Evolutionary conservation across 1,140 invertebrate genomes (phyloP).

Genomic region (Lordiphosa collinella): DNA sequence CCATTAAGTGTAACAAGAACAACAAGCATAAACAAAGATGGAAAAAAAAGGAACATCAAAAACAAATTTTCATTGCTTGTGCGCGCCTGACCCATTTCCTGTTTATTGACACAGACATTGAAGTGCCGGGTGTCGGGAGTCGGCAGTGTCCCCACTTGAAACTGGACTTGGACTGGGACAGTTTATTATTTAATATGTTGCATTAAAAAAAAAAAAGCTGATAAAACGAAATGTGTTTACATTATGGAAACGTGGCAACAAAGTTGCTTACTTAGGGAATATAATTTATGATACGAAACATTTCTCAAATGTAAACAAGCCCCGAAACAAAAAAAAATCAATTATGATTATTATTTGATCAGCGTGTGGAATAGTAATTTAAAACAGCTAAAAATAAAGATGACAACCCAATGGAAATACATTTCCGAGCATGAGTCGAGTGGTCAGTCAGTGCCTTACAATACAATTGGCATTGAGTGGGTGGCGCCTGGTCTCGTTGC

Average conservation of each 20-base stretch:
- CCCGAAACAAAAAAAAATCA: slow-evolving; percentile 9
- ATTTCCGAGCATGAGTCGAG: slow-evolving; percentile 27
- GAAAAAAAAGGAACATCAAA: slow-evolving; percentile 13
- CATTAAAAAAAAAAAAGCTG: slow-evolving; percentile 17
- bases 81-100: slow-evolving; percentile 44
- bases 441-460: slow-evolving; percentile 21
- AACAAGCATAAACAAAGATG: slow-evolving; percentile 1
- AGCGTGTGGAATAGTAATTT: slow-evolving; percentile 21
- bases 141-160: slow-evolving; percentile 2
- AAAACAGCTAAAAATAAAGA: slow-evolving; percentile 59
- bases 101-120: slow-evolving; percentile 41
- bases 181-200: slow-evolving; percentile 44
- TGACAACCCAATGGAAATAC: slow-evolving; percentile 56
- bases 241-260: slow-evolving; percentile 2
- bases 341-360: slow-evolving; percentile 29
- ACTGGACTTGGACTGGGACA: slow-evolving; percentile 7
- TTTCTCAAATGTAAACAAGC: too few relatives aligned
- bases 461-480: slow-evolving; percentile 48
- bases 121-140: slow-evolving; percentile 32
- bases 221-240: slow-evolving; percentile 28
- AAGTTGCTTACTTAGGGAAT: slow-evolving; percentile 19
- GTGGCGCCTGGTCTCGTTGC: slow-evolving; percentile 33
- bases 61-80: slow-evolving; percentile 31
- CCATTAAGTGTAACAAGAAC: slow-evolving; percentile 1
- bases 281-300: too few relatives aligned